These are phyloP conservation scores for Drosophila repleta DNA, from an alignment of 1,140 invertebrate genomes.

Conservation along the genomic window DNA sequence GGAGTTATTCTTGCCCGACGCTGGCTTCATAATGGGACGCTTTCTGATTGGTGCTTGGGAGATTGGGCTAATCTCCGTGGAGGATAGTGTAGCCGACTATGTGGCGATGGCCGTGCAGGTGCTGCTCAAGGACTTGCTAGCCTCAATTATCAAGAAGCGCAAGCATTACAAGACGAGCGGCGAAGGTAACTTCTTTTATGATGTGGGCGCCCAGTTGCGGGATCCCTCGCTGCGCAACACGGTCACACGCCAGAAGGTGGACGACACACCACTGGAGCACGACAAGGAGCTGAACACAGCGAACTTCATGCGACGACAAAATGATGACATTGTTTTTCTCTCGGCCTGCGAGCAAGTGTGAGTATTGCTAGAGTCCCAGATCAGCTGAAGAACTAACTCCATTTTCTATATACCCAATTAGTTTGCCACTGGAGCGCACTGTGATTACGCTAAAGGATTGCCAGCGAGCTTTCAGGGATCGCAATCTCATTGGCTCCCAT, in stretches of 20 bases:
- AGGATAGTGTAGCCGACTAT: conserved; percentile 90
- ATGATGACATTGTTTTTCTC: conserved; percentile 78
- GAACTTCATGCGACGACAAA: conserved; percentile 85
- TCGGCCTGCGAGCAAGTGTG: conserved; percentile 82
- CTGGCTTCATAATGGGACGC: conserved; percentile 90
- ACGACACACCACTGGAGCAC: conserved; percentile 84
- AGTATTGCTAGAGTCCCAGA: not conserved
- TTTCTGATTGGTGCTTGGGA: conserved; percentile 93
- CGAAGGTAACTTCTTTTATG: conserved; percentile 89
- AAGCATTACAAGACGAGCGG: conserved; percentile 89
- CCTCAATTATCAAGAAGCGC: conserved; percentile 88
- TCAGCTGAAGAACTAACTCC: not conserved
- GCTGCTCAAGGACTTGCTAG: conserved; percentile 91
- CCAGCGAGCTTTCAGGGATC: conserved; percentile 85
- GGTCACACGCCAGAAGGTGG: conserved; percentile 79
- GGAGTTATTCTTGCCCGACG: conserved; percentile 90
- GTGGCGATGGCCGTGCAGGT: conserved; percentile 90
- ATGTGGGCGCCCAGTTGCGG: conserved; percentile 86
- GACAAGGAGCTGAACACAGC: conserved; percentile 85
- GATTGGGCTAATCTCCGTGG: conserved; percentile 90
- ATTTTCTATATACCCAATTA: conserved; percentile 68
- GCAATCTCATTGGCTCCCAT: conserved; percentile 86
- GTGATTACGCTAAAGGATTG: conserved; percentile 85
- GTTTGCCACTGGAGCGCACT: conserved; percentile 72
- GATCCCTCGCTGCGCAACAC: conserved; percentile 79